Base-by-base conservation (phyloP, 1,140 invertebrate species). In the Lepidurus arcticus region DNA sequence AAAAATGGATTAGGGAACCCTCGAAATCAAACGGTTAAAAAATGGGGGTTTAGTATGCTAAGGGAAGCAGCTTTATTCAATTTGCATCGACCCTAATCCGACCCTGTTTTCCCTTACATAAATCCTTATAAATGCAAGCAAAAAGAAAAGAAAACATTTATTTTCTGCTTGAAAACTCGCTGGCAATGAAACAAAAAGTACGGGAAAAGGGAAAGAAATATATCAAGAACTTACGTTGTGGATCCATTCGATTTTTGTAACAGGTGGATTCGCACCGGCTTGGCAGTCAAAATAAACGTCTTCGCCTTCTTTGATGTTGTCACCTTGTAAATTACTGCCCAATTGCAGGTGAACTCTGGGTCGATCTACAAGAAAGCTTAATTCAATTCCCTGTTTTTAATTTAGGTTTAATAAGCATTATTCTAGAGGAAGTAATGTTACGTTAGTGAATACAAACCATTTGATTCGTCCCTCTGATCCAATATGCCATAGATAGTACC, bases 221-320 rank as follows among this genome's bases (percentile, higher is more conserved):
- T 53, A 21, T 24, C 21, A 43, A 26, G 34, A 86, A 78, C 78
- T 81, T 75, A 80, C 82, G 75, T 83, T 82, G 78, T 83, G 83
- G 73, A 78, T 81, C 81, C 81, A 82, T 76, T 75, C 77, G 45
- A 82, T 80, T n/a, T 81, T 79, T 74, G 75, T 75, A 5, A 79
- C 78, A 8, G 80, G 73, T 7, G 87, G 87, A 79, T 86, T 85
- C n/a, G 87, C 84, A 78, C 82, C 81, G 73, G 87, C 84, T 78
- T 83, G 84, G 81, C 87, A 88, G 81, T 88, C 87, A 80, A 88
- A 88, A 81, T 87, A 88, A n/a, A 88, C 86, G 79, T 88, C 87
- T 76, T 87, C 87, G 44, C 85, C 85, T 81, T 88, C 87, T 80
- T 85, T 85, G 73, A 88, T 86, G 78, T 84, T 83, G 75, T 85